A percentile compares a stretch with the other conserved stretches of the same genome.
phyloP scores from a whole-genome alignment of 2,797 vertebrate species.

The Oreochromis grahami region DNA sequence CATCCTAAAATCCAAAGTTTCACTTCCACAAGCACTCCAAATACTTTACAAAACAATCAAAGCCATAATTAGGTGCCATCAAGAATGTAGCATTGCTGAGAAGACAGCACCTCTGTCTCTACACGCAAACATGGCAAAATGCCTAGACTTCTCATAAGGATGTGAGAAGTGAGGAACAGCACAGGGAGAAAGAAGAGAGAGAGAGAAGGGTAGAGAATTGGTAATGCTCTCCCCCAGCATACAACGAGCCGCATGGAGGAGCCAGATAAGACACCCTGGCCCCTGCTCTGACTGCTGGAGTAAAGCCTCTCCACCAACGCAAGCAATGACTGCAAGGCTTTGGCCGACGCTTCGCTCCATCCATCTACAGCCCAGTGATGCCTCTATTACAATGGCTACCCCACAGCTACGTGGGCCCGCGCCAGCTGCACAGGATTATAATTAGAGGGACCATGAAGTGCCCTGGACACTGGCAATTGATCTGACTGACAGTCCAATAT shows the following conservation, averaged over 20 bases:
- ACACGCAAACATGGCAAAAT: conserved; percentile 54
- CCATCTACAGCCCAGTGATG: conserved; percentile 79
- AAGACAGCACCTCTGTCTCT: conserved; percentile 47
- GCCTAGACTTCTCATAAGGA: conserved; percentile 65
- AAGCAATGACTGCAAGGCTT: conserved; percentile 73
- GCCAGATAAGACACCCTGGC: conserved; percentile 80
- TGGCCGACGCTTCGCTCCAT: conserved; percentile 72
- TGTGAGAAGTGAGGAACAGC: conserved; percentile 44
- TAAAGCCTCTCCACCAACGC: conserved; percentile 72
- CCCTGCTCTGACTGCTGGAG: conserved; percentile 73
- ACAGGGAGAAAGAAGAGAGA: conserved; percentile 26
- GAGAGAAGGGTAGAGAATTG: conserved; percentile 62
- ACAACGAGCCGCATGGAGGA: conserved; percentile 70
- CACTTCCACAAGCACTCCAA: not conserved
- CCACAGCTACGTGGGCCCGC: conserved; percentile 75
- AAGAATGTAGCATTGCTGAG: conserved; percentile 28
- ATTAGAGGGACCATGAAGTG: conserved; percentile 82
- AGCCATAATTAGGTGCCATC: conserved; percentile 29
- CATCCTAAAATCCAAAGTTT: conserved; percentile 22
- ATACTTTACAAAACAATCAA: conserved; percentile 18
- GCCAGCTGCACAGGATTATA: conserved; percentile 81
- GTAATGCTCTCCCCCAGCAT: conserved; percentile 73
- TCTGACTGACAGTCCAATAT: conserved; percentile 84
- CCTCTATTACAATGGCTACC: conserved; percentile 83
- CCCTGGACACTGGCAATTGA: conserved; percentile 82